These are phyloP conservation scores for Megalops atlanticus DNA, from an alignment of 2,113 vertebrate species.

Conservation along the genomic window DNA sequence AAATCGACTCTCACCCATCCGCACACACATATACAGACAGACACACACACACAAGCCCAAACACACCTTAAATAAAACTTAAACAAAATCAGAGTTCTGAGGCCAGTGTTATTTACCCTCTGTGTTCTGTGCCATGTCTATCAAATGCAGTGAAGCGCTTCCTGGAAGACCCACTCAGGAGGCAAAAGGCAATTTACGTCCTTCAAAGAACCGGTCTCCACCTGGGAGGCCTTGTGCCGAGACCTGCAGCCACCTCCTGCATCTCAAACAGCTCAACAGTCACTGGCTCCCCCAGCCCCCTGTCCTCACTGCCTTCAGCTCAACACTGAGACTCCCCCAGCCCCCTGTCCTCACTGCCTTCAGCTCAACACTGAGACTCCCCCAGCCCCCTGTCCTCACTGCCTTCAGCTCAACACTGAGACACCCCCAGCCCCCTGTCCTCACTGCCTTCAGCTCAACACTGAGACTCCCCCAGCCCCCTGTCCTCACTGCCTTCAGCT, in stretches of 20 bases:
- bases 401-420: too few species aligned
- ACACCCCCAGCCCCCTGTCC: too few species aligned
- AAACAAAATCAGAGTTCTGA: slow-evolving; percentile 41
- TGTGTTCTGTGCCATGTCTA: slow-evolving; percentile 62
- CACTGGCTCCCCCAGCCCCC: slow-evolving; percentile 22
- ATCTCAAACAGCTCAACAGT: slow-evolving; percentile 48
- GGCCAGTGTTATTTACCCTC: slow-evolving; percentile 60
- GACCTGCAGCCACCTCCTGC: rapidly evolving
- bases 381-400: too few species aligned
- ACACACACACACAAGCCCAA: slow-evolving; percentile 14
- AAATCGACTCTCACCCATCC: neutral
- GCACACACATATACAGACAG: slow-evolving; percentile 23
- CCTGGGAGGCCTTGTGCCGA: slow-evolving; percentile 45
- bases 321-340: too few species aligned
- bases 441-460: too few species aligned
- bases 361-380: too few species aligned
- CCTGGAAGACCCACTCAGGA: slow-evolving; percentile 65
- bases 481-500: too few species aligned
- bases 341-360: too few species aligned
- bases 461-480: too few species aligned
- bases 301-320: neutral
- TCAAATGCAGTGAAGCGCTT: slow-evolving; percentile 71
- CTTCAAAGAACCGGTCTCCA: slow-evolving; percentile 63
- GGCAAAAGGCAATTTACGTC: slow-evolving; percentile 71
- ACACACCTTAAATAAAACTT: slow-evolving; percentile 1